Evolutionary conservation across 1,140 invertebrate species (phyloP).

Genomic region (Hyposmocoma kahamanoa): DNA sequence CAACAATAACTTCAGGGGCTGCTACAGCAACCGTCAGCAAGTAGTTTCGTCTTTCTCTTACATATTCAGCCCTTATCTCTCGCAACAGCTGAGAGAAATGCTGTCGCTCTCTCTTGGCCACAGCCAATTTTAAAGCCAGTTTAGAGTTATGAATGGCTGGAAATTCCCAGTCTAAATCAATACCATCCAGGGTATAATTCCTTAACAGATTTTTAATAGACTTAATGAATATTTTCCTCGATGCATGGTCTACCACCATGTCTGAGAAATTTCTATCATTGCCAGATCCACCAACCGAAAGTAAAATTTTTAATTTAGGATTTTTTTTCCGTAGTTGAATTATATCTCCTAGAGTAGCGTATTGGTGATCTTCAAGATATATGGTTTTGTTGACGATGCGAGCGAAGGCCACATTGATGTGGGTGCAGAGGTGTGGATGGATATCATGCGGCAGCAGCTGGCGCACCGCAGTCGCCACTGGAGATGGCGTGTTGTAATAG

Average conservation of each 20-base stretch:
- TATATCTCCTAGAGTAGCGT: slow-evolving; percentile 71
- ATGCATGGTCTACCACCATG: slow-evolving; percentile 81
- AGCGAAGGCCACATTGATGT: slow-evolving; percentile 86
- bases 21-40: slow-evolving; percentile 85
- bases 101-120: slow-evolving; percentile 74
- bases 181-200: slow-evolving; percentile 82
- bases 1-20: slow-evolving; percentile 81
- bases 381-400: slow-evolving; percentile 78
- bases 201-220: slow-evolving; percentile 78
- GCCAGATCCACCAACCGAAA: slow-evolving; percentile 83
- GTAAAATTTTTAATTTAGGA: slow-evolving; percentile 82
- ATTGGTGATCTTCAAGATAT: slow-evolving; percentile 51
- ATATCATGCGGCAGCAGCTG: slow-evolving; percentile 75
- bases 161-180: slow-evolving; percentile 94
- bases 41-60: slow-evolving; percentile 73
- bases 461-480: slow-evolving; percentile 23
- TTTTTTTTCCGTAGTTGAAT: slow-evolving; percentile 77
- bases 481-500: slow-evolving; percentile 77
- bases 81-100: slow-evolving; percentile 83
- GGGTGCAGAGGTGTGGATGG: slow-evolving; percentile 84
- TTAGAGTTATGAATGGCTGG: slow-evolving; percentile 74
- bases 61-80: slow-evolving; percentile 80
- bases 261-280: slow-evolving; percentile 77
- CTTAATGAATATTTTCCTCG: slow-evolving; percentile 81
- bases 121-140: neutral